A percentile compares a stretch with the other conserved stretches of the same genome.
Conservation (phyloP, 2,888 invertebrate genomes). For the Nymphalis polychloros region DNA sequence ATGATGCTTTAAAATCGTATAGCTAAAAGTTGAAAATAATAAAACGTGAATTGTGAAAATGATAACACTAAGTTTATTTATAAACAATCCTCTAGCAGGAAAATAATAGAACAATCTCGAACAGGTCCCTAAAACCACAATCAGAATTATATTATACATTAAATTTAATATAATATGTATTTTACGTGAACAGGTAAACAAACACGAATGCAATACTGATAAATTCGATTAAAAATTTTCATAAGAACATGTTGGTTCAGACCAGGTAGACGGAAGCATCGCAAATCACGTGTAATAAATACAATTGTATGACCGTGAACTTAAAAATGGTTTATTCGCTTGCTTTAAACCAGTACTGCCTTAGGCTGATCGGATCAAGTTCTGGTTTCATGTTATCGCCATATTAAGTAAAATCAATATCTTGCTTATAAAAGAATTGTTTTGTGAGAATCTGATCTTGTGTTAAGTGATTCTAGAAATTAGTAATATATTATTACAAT, state of each 20-base stretch:
- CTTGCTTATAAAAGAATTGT: background rate
- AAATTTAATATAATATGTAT: too few species aligned
- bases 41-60: background rate
- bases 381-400: conserved; percentile 6
- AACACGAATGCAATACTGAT: conserved; percentile 4
- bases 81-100: too few species aligned
- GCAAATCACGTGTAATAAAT: conserved; percentile 18
- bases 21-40: background rate
- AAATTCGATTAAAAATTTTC: conserved; percentile 11
- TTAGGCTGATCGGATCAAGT: conserved; percentile 15
- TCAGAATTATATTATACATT: too few species aligned
- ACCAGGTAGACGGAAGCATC: conserved; percentile 64
- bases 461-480: background rate
- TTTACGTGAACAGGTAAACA: background rate
- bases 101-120: too few species aligned
- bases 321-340: conserved; percentile 54
- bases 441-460: background rate
- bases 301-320: conserved; percentile 66
- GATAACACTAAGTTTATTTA: too few species aligned
- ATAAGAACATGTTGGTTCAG: conserved; percentile 2
- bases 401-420: conserved; percentile 4
- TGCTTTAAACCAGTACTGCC: conserved; percentile 20
- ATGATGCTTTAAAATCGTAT: conserved; percentile 18
- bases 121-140: too few species aligned
- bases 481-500: background rate